Conservation (phyloP, 2,888 invertebrate genomes). For the Cybosia mesomella region DNA sequence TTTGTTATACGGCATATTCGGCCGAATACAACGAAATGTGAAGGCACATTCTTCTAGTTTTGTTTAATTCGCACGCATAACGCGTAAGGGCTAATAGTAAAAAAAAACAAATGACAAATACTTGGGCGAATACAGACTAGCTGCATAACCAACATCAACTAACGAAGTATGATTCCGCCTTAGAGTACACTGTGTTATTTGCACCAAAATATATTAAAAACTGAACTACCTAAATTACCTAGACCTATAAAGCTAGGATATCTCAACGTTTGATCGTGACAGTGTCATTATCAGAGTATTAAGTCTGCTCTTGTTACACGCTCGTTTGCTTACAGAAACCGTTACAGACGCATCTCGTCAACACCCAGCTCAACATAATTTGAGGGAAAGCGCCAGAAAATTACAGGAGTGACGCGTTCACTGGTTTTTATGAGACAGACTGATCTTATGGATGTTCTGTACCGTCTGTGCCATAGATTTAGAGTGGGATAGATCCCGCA, state of each 20-base stretch:
- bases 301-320: conserved; percentile 43
- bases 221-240: not conserved
- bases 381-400: conserved; percentile 56
- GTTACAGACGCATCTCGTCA: conserved; percentile 34
- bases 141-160: too few relatives aligned
- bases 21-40: too few relatives aligned
- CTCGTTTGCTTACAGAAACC: conserved; percentile 52
- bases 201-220: not conserved
- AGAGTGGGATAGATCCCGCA: not conserved
- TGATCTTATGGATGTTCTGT: conserved; percentile 17
- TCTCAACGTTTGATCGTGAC: conserved; percentile 23
- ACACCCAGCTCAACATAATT: conserved; percentile 48
- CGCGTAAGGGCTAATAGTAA: too few relatives aligned
- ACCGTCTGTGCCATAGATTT: conserved; percentile 5
- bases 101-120: too few relatives aligned
- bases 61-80: too few relatives aligned
- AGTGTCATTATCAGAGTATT: conserved; percentile 24
- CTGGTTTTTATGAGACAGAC: conserved; percentile 32
- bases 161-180: too few relatives aligned
- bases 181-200: not conserved
- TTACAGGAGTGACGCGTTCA: conserved; percentile 42
- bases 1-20: too few relatives aligned
- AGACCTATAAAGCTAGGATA: not conserved
- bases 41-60: too few relatives aligned
- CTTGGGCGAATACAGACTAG: too few relatives aligned